Evolutionary conservation across 2,888 invertebrate genomes (phyloP).

Genomic region (Agrypnus murinus): DNA sequence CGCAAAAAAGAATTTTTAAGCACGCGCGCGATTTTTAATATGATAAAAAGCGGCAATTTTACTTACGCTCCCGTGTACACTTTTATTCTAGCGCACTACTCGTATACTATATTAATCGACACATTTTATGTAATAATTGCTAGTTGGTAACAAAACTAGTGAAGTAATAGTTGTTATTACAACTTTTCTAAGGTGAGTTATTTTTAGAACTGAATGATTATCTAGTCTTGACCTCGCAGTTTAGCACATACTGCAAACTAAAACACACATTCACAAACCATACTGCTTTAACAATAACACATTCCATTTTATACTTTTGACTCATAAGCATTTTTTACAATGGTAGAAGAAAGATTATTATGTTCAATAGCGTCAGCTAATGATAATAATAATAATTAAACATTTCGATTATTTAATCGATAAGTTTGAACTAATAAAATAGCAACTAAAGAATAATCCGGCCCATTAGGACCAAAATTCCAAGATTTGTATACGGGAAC

Average conservation of each 20-base stretch:
- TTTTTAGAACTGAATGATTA: slow-evolving; percentile 44
- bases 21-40: neutral
- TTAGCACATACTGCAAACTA: slow-evolving; percentile 34
- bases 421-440: too few species aligned
- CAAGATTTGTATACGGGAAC: too few species aligned
- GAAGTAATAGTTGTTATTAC: slow-evolving; percentile 36
- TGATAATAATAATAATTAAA: too few species aligned
- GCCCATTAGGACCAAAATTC: too few species aligned
- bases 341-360: too few species aligned
- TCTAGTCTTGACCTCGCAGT: slow-evolving; percentile 43
- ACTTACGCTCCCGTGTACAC: too few species aligned
- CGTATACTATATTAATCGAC: neutral
- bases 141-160: slow-evolving; percentile 27
- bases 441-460: too few species aligned
- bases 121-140: slow-evolving; percentile 5
- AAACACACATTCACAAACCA: slow-evolving; percentile 15
- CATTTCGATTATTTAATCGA: too few species aligned
- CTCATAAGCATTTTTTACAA: too few species aligned
- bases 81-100: neutral
- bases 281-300: slow-evolving; percentile 5
- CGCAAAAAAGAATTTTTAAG: slow-evolving; percentile 6
- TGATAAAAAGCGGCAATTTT: too few species aligned
- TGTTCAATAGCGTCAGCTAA: too few species aligned
- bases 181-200: slow-evolving; percentile 29
- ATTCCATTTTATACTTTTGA: neutral